Percentiles rank a stretch among this genome's conserved stretches.
Evolutionary conservation across 2,113 vertebrate genomes (phyloP).

Genomic region (Psettodes erumei): DNA sequence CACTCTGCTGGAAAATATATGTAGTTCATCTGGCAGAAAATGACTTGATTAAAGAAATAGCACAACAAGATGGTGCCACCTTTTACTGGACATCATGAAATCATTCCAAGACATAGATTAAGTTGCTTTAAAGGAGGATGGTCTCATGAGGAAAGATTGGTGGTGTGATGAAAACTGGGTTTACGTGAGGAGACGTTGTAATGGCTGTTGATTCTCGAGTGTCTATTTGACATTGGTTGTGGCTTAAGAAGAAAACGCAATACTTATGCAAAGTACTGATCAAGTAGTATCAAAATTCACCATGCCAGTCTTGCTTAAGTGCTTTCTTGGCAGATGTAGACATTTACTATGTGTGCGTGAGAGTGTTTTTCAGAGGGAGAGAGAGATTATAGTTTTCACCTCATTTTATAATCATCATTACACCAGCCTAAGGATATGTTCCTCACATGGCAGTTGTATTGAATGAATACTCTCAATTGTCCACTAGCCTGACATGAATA

Average conservation of each 20-base stretch:
- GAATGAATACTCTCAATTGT: slow-evolving; percentile 49
- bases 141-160: slow-evolving; percentile 46
- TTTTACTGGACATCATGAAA: slow-evolving; percentile 59
- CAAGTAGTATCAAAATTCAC: slow-evolving; percentile 71
- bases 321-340: slow-evolving; percentile 76
- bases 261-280: slow-evolving; percentile 69
- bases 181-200: slow-evolving; percentile 60
- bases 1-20: slow-evolving; percentile 57
- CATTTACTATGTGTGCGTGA: slow-evolving; percentile 34
- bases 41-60: slow-evolving; percentile 55
- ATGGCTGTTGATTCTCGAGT: slow-evolving; percentile 69
- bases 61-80: slow-evolving; percentile 48
- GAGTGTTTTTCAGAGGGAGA: slow-evolving; percentile 13
- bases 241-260: slow-evolving; percentile 64
- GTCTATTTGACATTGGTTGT: slow-evolving; percentile 68
- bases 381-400: slow-evolving; percentile 57
- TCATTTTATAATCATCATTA: slow-evolving; percentile 63
- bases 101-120: slow-evolving; percentile 47
- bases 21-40: slow-evolving; percentile 57
- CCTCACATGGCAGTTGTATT: slow-evolving; percentile 48
- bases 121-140: slow-evolving; percentile 44
- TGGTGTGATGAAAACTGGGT: slow-evolving; percentile 50
- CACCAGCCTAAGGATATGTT: slow-evolving; percentile 47
- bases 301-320: slow-evolving; percentile 73
- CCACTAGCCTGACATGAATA: slow-evolving; percentile 66